These are phyloP conservation scores for Sussaba pulchella DNA, from an alignment of 2,888 invertebrate species.

Conservation along the genomic window DNA sequence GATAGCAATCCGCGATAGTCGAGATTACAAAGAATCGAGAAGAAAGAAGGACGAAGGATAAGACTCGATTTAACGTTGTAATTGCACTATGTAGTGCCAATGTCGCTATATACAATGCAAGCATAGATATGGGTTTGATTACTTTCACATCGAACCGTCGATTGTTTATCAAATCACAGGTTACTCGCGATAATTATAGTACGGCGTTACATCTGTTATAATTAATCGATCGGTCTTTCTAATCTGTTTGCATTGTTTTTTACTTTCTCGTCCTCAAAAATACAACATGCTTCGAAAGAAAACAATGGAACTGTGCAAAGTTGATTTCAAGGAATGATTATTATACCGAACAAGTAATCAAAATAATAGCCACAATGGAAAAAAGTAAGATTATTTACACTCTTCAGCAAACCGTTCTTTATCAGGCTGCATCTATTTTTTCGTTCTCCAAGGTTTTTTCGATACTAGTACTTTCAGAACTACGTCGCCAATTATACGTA, in stretches of 20 bases:
- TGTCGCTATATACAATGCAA: neutral
- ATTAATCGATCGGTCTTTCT: conserved; percentile 1
- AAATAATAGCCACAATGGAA: too few relatives aligned
- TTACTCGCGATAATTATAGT: conserved; percentile 16
- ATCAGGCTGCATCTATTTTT: neutral
- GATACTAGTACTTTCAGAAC: neutral
- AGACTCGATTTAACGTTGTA: conserved; percentile 1
- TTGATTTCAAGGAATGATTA: too few relatives aligned
- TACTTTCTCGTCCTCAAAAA: too few relatives aligned
- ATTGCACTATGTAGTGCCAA: neutral
- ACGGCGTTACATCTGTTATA: neutral
- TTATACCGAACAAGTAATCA: too few relatives aligned
- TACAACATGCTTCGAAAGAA: too few relatives aligned
- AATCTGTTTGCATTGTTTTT: too few relatives aligned
- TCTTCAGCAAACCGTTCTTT: neutral
- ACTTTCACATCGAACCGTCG: conserved; percentile 41
- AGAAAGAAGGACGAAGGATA: conserved; percentile 1
- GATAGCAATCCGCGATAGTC: conserved; percentile 24
- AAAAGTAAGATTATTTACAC: neutral
- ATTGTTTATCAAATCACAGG: conserved; percentile 60
- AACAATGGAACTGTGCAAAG: neutral
- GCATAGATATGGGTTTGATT: conserved; percentile 21
- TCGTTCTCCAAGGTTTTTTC: neutral
- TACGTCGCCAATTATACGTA: neutral
- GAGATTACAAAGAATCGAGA: conserved; percentile 10